Evolutionary conservation across 2,113 vertebrate genomes (phyloP), one percentile per base, ranked within the genome.

Genomic region (Actenoides lindsayi): DNA sequence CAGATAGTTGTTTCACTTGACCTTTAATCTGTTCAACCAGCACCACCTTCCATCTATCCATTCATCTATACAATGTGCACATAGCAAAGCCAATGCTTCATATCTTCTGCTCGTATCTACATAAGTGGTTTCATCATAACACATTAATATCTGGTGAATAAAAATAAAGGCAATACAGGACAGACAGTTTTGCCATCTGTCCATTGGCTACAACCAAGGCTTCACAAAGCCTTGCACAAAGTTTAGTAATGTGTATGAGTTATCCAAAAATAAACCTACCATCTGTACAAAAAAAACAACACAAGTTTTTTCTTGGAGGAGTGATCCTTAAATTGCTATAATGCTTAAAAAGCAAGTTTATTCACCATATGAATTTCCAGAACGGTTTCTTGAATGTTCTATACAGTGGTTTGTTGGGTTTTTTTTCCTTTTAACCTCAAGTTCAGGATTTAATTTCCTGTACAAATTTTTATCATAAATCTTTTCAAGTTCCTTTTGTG

Each of bases 11-110:
- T 95, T 97, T 95, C 94, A 96, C 87, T 93, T 96, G 96, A 97
- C 96, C 96, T 96, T 97, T 96, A 95, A 95, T 97, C 97, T 95
- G 93, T 97, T 92, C 97, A 97, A 89, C 92, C 97, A 97, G 91
- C 96, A 98, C 98, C 97, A 99, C 98, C 98, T 98, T 98, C 90
- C 96, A 97, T 97, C 95, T 97, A 97, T 96, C 95, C 98, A 93
- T 95, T 98, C 98, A 95, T 97, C 97, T 98, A 97, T 95, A 98
- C 98, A 98, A 97, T 97, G 97, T 98, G 94, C 98, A 99, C 98
- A 87, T 98, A 98, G 98, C 99, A 98, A 98, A 98, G 96, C 98
- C 98, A 98, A 98, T 96, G 70, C 96, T 98, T 98, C 93, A 81
- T 83, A 97, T 96, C 96, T 90, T 96, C 97, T 89, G 78, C 81